Evolutionary conservation across 2,797 vertebrate genomes (phyloP), one percentile per base, ranked within the genome.

Genomic region (Neoniphon sammara): DNA sequence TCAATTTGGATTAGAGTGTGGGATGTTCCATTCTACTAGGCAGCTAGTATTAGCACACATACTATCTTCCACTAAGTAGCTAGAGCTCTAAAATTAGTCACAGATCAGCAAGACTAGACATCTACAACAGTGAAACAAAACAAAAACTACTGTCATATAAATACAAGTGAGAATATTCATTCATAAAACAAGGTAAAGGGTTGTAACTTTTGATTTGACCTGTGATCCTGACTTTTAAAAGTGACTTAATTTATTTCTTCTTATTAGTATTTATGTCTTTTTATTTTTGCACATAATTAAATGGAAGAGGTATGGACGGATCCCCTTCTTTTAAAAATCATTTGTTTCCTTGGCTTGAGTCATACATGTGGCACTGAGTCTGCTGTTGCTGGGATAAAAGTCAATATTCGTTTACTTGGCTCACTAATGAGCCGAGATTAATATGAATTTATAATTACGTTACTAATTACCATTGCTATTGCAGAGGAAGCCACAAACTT

Each of bases 401-500:
- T 91, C 87, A 91, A 90, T 87, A 87, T 86, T 90, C 73, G 78
- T 91, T 92, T 90, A 90, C 67, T 71, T 50, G 57, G 81, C 70
- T 27, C 73, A 42, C 88, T 91, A 91, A 91, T 88, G 88, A 89
- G 85, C 77, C 63, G 61, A 78, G 78, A 90, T 91, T 88, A 87
- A 89, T 91, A 85, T 84, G 80, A 85, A 85, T 92, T 78, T 67
- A 86, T 90, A 90, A 92, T 91, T 82, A 83, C 77, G 75, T 76
- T 72, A 75, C 84, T 92, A 82, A 92, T 93, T 91, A 91, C 7
- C 80, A 77, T 81, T 78, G 76, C 78, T 84, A 79, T 80, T 87
- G 71, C 71, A 78, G 71, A 74, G 70, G 75, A 87, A 86, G 72
- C 83, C 75, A 71, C 87, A 90, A 88, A 89, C 86, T 89, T 89